These are phyloP conservation scores for Drosophila takahashii DNA, from an alignment of 1,140 invertebrate species.

Conservation along the genomic window DNA sequence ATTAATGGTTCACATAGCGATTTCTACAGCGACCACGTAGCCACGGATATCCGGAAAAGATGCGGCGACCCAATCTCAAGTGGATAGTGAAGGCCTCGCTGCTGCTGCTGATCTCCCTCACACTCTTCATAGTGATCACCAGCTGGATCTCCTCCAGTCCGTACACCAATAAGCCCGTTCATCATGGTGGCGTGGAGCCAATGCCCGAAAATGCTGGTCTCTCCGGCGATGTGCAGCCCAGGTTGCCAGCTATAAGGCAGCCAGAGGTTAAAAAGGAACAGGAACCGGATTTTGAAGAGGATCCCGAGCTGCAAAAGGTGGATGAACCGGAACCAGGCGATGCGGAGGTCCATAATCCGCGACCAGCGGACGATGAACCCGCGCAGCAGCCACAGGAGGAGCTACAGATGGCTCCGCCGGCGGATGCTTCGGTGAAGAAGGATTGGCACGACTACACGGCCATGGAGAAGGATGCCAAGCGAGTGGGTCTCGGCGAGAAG, in stretches of 20 bases:
- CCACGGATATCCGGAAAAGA: constrained; percentile 38
- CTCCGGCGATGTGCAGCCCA: not conserved
- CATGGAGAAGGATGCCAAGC: constrained; percentile 89
- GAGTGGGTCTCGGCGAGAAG: constrained; percentile 90
- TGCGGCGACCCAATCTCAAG: constrained; percentile 80
- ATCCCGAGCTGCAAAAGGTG: constrained; percentile 11
- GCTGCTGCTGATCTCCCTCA: constrained; percentile 61
- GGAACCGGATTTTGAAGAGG: constrained; percentile 1
- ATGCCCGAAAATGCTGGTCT: constrained; percentile 21
- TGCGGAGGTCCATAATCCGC: not conserved
- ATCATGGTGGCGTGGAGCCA: constrained; percentile 53
- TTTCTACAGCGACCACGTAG: constrained; percentile 60
- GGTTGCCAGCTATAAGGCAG: not conserved
- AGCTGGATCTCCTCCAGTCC: constrained; percentile 78
- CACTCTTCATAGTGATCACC: constrained; percentile 69
- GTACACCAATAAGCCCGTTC: constrained; percentile 68
- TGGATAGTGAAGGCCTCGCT: constrained; percentile 73
- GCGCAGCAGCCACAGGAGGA: constrained; percentile 8
- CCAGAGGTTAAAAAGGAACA: not conserved
- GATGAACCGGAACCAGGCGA: constrained; percentile 19
- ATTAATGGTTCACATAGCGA: constrained; percentile 2
- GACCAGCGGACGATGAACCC: not conserved
- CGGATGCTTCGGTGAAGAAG: constrained; percentile 81
- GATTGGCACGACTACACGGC: constrained; percentile 95
- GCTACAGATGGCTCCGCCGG: constrained; percentile 82